Evolutionary conservation across 2,888 invertebrate genomes (phyloP), one percentile per base, ranked within the genome.

Genomic region (Caenorhabditis auriculariae): DNA sequence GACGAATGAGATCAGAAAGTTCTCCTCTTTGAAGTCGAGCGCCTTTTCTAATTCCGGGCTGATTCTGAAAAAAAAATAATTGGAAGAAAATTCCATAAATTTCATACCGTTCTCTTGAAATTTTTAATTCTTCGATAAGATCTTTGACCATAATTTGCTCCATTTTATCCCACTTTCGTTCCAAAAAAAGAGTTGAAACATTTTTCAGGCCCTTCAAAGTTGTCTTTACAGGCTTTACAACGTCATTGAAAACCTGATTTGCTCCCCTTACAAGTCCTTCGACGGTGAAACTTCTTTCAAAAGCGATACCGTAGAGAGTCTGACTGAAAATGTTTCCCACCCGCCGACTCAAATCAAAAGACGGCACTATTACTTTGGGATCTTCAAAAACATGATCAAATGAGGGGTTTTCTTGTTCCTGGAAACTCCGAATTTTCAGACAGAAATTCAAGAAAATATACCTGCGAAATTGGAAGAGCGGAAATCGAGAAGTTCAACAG

Each of bases 211-310:
- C 63, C 44, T 50, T 19, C 15, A 50, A 41, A 26, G 21, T 29
- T n/a, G 15, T 29, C 17, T 27, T 32, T 17, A 27, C 24, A 26
- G 12, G 17, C 21, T 15, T 4, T 4, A n/a, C n/a, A 17, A 37
- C 7, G 32, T 17, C 5, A 37, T 32, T 17, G 3, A 28, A 35
- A 9, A 59, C 61, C 47, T 58, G 48, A 47, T 69, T 69, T 0
- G 72, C 69, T 27, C 72, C 72, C 15, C 52, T 47, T 1, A 72
- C 54, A 4, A 72, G 43, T 26, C 69, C 60, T 45, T 72, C 57
- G 1, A 55, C 59, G 1, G 56, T 51, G 47, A 66, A 72, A n/a
- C 49, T 49, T 24, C 54, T 65, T 29, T 72, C 72, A 23, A 56
- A 60, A n/a, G 46, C 56, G 0, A 65, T 17, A 15, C 56, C 50